Base-by-base conservation (phyloP, 2,888 invertebrate species). In the Drosophila neutralis region DNA sequence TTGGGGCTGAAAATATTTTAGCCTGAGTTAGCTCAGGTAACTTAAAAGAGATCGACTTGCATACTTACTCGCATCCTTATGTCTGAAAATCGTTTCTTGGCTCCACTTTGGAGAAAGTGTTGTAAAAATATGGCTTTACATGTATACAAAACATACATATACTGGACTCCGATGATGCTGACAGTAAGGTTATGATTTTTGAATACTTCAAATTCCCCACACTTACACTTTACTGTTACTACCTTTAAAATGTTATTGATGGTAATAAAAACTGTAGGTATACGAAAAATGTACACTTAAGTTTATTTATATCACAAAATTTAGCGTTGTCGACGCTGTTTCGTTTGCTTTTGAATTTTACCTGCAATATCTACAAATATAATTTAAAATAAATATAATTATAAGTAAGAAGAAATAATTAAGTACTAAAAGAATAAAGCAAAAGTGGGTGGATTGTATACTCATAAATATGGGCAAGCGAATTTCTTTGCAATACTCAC, bases 1-100 rank as follows among this genome's bases (percentile, higher is more conserved):
- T 80, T 80, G 49, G 80, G 83, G 78, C 76, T 68, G 62, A 54
- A 68, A 64, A 69, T 52, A 80, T 76, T 75, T 72, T 40, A 27
- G 42, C 24, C 29, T 52, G 80, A 10, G 51, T 57, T 54, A 51
- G 65, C 70, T 38, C 61, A 78, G 78, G 76, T 79, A 79, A 76
- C 51, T 59, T 49, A 48, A 59, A 69, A 42, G 40, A 29, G 38
- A 57, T 56, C 62, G 38, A 54, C 67, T 60, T 54, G 40, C 33
- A 42, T 53, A 58, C 54, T 61, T 65, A n/a, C 13, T 21, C 45
- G 3, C 13, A 13, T 45, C 45, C 45, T 63, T 57, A 69, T 73
- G 62, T 49, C 51, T 61, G 53, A 33, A 52, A 66, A 40, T 35
- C 29, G 57, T 40, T 73, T 51, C 58, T 53, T 21, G 45, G n/a